phyloP scores from a whole-genome alignment of 2,797 vertebrate species.

The Oreochromis grahami region DNA sequence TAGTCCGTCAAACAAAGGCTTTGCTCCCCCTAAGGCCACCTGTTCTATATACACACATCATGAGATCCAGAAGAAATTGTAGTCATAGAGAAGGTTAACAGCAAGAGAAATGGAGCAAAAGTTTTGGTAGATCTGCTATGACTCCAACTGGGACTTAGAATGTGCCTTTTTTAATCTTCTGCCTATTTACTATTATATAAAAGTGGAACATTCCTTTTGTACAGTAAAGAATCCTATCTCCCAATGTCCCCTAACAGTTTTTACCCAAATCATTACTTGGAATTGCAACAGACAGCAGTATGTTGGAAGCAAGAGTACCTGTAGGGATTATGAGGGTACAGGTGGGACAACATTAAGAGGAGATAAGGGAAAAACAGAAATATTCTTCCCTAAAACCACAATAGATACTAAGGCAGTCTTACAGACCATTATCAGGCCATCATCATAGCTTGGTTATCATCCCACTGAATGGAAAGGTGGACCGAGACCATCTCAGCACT shows the following conservation, averaged over 20 bases:
- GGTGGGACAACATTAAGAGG: slow-evolving; percentile 49
- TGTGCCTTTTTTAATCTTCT: slow-evolving; percentile 3
- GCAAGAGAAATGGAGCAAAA: background rate
- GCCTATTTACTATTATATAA: slow-evolving; percentile 21
- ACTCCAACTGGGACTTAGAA: background rate
- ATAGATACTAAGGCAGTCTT: slow-evolving; percentile 32
- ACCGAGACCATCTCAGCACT: background rate
- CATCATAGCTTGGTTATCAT: slow-evolving; percentile 24
- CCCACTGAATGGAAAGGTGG: slow-evolving; percentile 17
- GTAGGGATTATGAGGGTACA: slow-evolving; percentile 50
- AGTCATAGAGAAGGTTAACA: background rate
- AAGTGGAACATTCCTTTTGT: slow-evolving; percentile 27
- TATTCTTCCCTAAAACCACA: slow-evolving; percentile 80
- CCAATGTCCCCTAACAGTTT: slow-evolving; percentile 30
- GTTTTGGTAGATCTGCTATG: background rate
- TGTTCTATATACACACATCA: background rate
- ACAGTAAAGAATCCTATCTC: slow-evolving; percentile 36
- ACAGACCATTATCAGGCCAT: slow-evolving; percentile 39
- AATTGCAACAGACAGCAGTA: background rate
- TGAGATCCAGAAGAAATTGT: background rate
- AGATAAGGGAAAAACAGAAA: slow-evolving; percentile 70
- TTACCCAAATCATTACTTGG: slow-evolving; percentile 46
- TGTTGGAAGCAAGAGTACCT: slow-evolving; percentile 4
- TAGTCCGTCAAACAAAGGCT: slow-evolving; percentile 21
- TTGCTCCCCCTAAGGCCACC: slow-evolving; percentile 1